Conservation (phyloP, 92 coral and sea anemone species). For the Zoanthus sansibaricus region DNA sequence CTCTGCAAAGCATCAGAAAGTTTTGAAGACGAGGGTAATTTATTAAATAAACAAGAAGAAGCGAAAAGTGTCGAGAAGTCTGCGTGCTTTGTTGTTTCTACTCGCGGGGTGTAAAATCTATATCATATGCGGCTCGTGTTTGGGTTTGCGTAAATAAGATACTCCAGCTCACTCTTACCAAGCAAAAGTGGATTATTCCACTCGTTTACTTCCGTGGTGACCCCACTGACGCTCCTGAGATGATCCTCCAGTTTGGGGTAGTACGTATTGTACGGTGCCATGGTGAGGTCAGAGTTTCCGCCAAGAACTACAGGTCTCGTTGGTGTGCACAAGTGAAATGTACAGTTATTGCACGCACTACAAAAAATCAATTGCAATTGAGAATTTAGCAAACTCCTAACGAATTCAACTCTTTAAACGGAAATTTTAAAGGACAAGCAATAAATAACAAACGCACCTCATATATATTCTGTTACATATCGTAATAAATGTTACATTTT, state of each 20-base stretch:
- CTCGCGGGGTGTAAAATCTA: too few species aligned
- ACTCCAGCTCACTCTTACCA: conserved; percentile 63
- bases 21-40: too few species aligned
- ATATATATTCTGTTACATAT: conserved; percentile 81
- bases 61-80: too few species aligned
- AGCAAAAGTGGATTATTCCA: conserved; percentile 93
- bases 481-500: conserved; percentile 83
- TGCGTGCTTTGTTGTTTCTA: too few species aligned
- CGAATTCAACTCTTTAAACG: background rate
- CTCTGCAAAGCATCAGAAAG: too few species aligned
- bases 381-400: too few species aligned
- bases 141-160: too few species aligned
- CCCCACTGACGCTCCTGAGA: conserved; percentile 84
- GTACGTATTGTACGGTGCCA: conserved; percentile 93
- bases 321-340: conserved; percentile 91
- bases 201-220: conserved; percentile 74
- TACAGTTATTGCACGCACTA: conserved; percentile 88
- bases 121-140: too few species aligned
- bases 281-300: conserved; percentile 82
- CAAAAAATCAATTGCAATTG: background rate
- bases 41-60: too few species aligned
- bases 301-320: conserved; percentile 88
- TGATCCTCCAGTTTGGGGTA: conserved; percentile 97
- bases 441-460: conserved; percentile 63
- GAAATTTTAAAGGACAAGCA: background rate